Evolutionary conservation across 2,113 vertebrate species (phyloP).

Genomic region (Butorides virescens): DNA sequence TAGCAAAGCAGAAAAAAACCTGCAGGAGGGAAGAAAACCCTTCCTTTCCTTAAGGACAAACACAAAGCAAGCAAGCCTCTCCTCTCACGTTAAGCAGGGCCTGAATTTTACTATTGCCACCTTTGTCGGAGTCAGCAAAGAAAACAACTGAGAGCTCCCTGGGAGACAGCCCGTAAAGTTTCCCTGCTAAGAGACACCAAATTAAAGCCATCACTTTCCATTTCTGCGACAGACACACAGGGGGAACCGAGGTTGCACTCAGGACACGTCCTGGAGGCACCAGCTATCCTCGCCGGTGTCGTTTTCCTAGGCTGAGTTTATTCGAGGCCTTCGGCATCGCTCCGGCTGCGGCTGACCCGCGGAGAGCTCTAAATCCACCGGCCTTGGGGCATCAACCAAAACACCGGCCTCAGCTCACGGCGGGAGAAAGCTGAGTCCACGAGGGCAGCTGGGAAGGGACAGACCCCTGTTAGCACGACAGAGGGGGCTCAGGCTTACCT

Average conservation of each 20-base stretch:
- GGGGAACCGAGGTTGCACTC: conserved; percentile 1
- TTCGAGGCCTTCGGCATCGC: neutral
- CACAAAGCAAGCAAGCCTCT: neutral
- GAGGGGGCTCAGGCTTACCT: neutral
- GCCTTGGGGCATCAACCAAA: neutral
- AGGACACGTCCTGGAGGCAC: conserved; percentile 39
- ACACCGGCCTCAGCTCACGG: neutral
- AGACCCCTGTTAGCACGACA: rapidly evolving
- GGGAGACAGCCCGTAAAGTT: neutral
- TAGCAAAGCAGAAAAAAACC: neutral
- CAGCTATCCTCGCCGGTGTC: neutral
- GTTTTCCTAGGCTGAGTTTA: conserved; percentile 30
- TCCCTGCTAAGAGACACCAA: conserved; percentile 1
- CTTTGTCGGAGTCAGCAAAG: neutral
- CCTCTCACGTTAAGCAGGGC: neutral
- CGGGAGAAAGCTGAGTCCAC: rapidly evolving
- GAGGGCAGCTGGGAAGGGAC: neutral
- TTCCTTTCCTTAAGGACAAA: neutral
- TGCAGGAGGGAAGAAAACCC: neutral
- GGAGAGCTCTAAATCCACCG: conserved; percentile 14
- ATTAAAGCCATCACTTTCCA: conserved; percentile 38
- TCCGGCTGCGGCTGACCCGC: neutral
- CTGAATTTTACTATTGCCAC: neutral
- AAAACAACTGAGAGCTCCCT: neutral
- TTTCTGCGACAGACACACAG: neutral